Percentiles rank a stretch among this genome's conserved stretches.
These are phyloP conservation scores for Anoplius nigerrimus DNA, from an alignment of 2,888 invertebrate species.

Conservation along the genomic window DNA sequence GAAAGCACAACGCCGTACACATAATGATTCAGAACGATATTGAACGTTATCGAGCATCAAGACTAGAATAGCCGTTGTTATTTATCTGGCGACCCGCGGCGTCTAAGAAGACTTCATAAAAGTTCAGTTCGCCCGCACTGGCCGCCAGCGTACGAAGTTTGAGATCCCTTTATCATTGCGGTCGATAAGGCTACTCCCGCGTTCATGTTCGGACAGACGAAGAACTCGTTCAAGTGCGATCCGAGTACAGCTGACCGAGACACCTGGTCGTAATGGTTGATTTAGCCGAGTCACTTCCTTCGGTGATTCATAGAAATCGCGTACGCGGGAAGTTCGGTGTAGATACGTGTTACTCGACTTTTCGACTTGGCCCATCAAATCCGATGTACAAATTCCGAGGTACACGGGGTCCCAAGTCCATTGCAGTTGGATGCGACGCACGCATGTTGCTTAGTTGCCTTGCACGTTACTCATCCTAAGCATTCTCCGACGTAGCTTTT, in stretches of 20 bases:
- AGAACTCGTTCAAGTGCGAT: slow-evolving; percentile 42
- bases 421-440: no score
- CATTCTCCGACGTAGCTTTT: no score
- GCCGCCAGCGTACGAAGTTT: slow-evolving; percentile 8
- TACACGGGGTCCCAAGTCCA: no score
- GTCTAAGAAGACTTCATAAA: slow-evolving; percentile 19
- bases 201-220: slow-evolving; percentile 6
- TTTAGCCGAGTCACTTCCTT: slow-evolving; percentile 39
- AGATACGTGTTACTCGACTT: slow-evolving; percentile 1
- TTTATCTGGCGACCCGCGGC: no score
- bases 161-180: slow-evolving; percentile 38
- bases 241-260: slow-evolving; percentile 47
- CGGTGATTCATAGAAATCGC: slow-evolving; percentile 43
- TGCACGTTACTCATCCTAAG: no score
- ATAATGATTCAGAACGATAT: no score
- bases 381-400: no score
- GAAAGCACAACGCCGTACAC: no score
- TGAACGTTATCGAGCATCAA: no score
- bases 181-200: slow-evolving; percentile 17
- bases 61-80: no score
- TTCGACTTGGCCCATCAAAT: neutral
- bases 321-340: slow-evolving; percentile 12
- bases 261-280: slow-evolving; percentile 40
- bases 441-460: no score
- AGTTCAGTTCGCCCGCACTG: slow-evolving; percentile 45